Evolutionary conservation across 2,113 vertebrate genomes (phyloP).

Genomic region (Malurus melanocephalus): DNA sequence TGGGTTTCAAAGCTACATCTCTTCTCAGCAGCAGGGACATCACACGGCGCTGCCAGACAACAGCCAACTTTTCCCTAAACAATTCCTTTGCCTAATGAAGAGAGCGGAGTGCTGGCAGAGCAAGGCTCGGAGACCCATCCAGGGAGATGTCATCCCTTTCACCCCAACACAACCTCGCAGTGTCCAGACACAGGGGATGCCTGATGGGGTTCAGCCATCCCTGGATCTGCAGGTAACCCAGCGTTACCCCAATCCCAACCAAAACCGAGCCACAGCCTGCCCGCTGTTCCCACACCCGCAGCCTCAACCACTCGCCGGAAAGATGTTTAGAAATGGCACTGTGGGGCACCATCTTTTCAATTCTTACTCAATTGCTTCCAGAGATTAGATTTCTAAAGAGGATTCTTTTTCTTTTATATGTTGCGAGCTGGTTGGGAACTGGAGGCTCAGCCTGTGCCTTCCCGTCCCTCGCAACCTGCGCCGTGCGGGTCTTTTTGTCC

Average conservation of each 20-base stretch:
- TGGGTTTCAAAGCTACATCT: accelerated
- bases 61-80: not conserved
- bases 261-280: not conserved
- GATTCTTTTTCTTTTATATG: not conserved
- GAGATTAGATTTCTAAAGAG: conserved; percentile 2
- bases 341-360: conserved; percentile 15
- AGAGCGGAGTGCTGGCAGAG: accelerated
- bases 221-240: accelerated
- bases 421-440: not conserved
- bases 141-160: not conserved
- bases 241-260: not conserved
- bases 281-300: not conserved
- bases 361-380: not conserved
- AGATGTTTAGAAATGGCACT: conserved; percentile 2
- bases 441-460: not conserved
- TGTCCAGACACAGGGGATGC: not conserved
- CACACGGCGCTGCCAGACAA: accelerated
- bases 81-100: not conserved
- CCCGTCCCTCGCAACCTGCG: not conserved
- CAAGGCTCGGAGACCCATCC: not conserved
- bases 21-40: not conserved
- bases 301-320: not conserved
- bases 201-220: not conserved
- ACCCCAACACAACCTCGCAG: no score
- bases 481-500: not conserved